Evolutionary conservation across 2,888 invertebrate species (phyloP).

Genomic region (Hypomecis punctinalis): DNA sequence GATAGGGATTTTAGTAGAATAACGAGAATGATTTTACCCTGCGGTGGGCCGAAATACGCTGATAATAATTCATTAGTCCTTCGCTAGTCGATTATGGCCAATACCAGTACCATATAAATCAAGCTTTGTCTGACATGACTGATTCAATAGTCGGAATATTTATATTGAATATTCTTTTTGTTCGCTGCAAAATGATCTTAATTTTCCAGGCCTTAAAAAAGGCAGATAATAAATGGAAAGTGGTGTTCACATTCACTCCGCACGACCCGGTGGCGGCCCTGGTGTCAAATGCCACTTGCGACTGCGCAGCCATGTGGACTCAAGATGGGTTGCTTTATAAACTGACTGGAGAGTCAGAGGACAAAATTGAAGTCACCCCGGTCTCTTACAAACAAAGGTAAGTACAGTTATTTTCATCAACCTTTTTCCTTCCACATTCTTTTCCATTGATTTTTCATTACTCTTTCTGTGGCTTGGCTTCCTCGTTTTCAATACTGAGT

Average conservation of each 20-base stretch:
- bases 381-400: conserved; percentile 73
- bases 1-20: no score
- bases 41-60: no score
- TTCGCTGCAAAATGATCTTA: neutral
- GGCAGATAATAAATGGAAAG: conserved; percentile 65
- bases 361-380: conserved; percentile 60
- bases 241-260: conserved; percentile 57
- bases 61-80: no score
- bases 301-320: conserved; percentile 69
- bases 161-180: no score
- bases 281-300: conserved; percentile 61
- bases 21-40: no score
- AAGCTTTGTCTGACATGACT: no score
- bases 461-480: neutral
- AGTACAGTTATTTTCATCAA: conserved; percentile 33
- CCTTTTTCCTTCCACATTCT: no score
- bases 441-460: neutral
- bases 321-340: conserved; percentile 64
- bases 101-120: no score
- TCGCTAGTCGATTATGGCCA: no score
- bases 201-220: conserved; percentile 67
- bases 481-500: no score
- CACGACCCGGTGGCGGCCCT: conserved; percentile 60
- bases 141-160: no score
- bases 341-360: conserved; percentile 64